Percentiles rank a stretch among this genome's conserved stretches.
phyloP scores from a whole-genome alignment of 2,888 invertebrate genomes.

The Andrena bucephala region DNA sequence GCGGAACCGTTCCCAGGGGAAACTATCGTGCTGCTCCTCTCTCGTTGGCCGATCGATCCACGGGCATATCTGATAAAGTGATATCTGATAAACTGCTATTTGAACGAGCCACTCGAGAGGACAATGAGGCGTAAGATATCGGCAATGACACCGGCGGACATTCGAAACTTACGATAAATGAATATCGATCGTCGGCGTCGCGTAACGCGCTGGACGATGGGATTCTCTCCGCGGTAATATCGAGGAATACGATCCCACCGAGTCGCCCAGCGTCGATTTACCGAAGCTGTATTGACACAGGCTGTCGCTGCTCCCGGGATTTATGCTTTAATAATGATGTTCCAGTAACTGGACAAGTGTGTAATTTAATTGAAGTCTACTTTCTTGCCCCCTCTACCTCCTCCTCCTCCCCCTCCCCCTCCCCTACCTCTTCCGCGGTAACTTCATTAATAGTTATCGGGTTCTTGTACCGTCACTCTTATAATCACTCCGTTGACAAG shows the following conservation, averaged over 20 bases:
- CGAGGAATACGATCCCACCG: neutral
- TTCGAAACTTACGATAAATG: neutral
- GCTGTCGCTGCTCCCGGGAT: neutral
- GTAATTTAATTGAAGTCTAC: slow-evolving; percentile 49
- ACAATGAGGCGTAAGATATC: slow-evolving; percentile 31
- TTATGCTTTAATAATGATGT: slow-evolving; percentile 29
- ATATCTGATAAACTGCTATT: slow-evolving; percentile 50
- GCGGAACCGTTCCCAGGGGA: slow-evolving; percentile 15
- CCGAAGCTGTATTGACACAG: neutral
- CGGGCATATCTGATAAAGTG: slow-evolving; percentile 16
- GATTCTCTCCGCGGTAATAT: neutral
- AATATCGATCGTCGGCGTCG: neutral
- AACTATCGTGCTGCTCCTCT: slow-evolving; percentile 37
- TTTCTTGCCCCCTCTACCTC: neutral
- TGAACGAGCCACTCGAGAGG: slow-evolving; percentile 4
- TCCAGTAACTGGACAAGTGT: slow-evolving; percentile 14
- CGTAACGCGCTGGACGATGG: neutral
- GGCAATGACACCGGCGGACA: slow-evolving; percentile 15
- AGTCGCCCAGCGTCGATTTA: neutral
- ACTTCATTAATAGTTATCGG: slow-evolving; percentile 40
- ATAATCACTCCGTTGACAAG: slow-evolving; percentile 59
- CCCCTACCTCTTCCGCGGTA: slow-evolving; percentile 7
- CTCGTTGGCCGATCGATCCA: slow-evolving; percentile 24
- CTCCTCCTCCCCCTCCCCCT: too few relatives aligned
- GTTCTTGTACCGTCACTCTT: slow-evolving; percentile 43